Base-by-base conservation (phyloP, 1,140 invertebrate species). In the Tetragonula clypearis region DNA sequence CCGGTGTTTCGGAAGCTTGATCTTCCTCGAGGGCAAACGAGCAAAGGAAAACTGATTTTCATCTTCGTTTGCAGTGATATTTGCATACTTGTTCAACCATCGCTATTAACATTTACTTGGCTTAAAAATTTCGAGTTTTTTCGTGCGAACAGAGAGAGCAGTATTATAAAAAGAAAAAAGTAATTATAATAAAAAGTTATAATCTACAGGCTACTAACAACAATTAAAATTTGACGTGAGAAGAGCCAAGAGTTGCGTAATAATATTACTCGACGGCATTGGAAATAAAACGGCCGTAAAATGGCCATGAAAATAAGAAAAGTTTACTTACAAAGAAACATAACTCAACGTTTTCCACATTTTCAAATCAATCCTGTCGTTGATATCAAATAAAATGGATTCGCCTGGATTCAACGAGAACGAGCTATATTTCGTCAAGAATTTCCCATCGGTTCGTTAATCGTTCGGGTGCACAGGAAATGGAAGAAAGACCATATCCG, bases 81-180 rank as follows among this genome's bases (percentile, higher is more conserved):
- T 55, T 26, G 49, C 17, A 30, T 30, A 26, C 58, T 75, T 69
- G 12, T 19, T 14, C n/a, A 30, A 74, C 23, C 15, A 69, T 49
- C 30, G 30, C 5, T 69, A 30, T 21, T 30, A 68, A 68, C 17
- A 15, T 84, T 84, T 77, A 26, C 35, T 53, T 21, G 65, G 53
- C 41, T 68, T n/a, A n/a, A n/a, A n/a, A 69, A 79, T 88, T 80
- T 49, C 78, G 58, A 89, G 84, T 78, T 81, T 84, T 41, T n/a
- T 30, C 30, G 30, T 56, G 79, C 69, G 81, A 87, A 81, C 62
- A 30, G 30, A 30, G 30, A 30, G 30, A 78, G 5, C 62, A 74
- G 8, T 41, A 83, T 86, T 35, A 75, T 2, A 4, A 69, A 75
- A 60, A 4, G 56, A 75, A 17, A 56, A 23, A 11, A 12, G 0